Evolutionary conservation across 2,888 invertebrate species (phyloP).

Genomic region (Sarcophaga variegata): DNA sequence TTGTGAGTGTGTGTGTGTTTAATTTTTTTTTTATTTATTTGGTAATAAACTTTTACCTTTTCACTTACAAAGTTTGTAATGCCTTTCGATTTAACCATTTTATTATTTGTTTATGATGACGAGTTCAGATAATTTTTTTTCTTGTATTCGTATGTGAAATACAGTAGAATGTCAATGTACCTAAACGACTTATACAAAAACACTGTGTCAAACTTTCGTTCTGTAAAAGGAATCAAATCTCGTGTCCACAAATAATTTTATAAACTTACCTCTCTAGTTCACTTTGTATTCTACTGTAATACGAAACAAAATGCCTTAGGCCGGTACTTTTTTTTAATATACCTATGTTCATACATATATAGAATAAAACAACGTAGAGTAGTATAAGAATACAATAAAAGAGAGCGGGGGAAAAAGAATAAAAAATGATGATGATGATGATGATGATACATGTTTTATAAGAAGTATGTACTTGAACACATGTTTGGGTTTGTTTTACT

Average conservation of each 20-base stretch:
- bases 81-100: slow-evolving; percentile 14
- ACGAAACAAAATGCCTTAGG: slow-evolving; percentile 9
- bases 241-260: neutral
- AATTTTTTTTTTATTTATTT: slow-evolving; percentile 6
- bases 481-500: slow-evolving; percentile 27
- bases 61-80: slow-evolving; percentile 21
- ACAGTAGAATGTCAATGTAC: slow-evolving; percentile 7
- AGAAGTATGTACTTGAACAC: slow-evolving; percentile 21
- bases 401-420: neutral
- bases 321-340: neutral
- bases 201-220: too few species aligned
- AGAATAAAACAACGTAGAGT: neutral
- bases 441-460: slow-evolving; percentile 49
- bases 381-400: neutral
- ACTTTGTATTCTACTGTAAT: slow-evolving; percentile 11
- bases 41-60: slow-evolving; percentile 51
- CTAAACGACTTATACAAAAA: neutral
- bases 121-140: slow-evolving; percentile 19
- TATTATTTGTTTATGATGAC: slow-evolving; percentile 17
- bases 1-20: slow-evolving; percentile 29
- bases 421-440: too few species aligned
- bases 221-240: too few species aligned
- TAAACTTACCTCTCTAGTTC: neutral
- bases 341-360: neutral
- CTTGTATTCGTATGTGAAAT: neutral